Base-by-base conservation (phyloP, 2,113 vertebrate species). In the Meleagris gallopavo region DNA sequence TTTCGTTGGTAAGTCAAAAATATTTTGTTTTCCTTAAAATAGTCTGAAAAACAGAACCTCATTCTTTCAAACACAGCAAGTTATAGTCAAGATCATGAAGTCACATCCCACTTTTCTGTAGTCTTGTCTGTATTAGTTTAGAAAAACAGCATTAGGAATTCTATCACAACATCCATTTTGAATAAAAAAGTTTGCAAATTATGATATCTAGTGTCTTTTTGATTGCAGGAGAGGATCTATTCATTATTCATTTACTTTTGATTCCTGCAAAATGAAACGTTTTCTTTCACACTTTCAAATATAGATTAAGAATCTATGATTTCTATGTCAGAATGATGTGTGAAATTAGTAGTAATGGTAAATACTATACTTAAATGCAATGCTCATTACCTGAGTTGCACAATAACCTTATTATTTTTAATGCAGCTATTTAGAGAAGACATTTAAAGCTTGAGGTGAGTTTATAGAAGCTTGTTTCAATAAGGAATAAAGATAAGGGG, bases 301-400 rank as follows among this genome's bases (percentile, higher is more conserved):
- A 65, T 48, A 43, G 29, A 61, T 30, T 80, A 2, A 21, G 15
- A 84, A 16, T 2, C 7, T 50, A 9, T 76, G 19, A 2, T 55
- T 77, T 85, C 17, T 73, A 24, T 40, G 13, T 11, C 52, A 46
- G 15, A 79, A n/a, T 16, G 40, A 38, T 3, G 3, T 13, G 5
- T 1, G 0, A 34, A 73, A 65, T 46, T 46, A 75, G 3, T 70
- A 21, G 4, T 43, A 11, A 66, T 36, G 3, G 2, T 54, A 80
- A 93, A 85, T 9, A 55, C 2, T 1, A 1, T 6, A 21, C 0
- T 0, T 21, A 50, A 52, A 8, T 32, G 18, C 6, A 27, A 5
- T 34, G 7, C 3, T 65, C 34, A 40, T 65, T 76, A 25, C 36
- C 40, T 62, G 3, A 6, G 30, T 66, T 45, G 41, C 60, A 29